phyloP scores from a whole-genome alignment of 2,888 invertebrate species.

The Steromphala cineraria region DNA sequence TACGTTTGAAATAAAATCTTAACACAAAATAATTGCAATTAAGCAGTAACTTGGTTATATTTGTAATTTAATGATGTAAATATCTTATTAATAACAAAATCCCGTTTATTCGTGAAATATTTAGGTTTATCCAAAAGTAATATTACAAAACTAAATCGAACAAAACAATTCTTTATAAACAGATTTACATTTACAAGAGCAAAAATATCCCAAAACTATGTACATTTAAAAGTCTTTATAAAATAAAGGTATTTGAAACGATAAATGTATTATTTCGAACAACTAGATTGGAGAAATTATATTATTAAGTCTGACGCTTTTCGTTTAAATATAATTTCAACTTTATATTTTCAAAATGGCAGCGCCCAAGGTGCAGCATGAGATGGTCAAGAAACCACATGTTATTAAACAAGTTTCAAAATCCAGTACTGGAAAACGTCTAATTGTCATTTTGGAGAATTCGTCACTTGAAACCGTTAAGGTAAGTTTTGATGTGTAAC shows the following conservation, averaged over 20 bases:
- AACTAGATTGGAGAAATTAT: not conserved
- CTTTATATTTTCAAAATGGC: constrained; percentile 35
- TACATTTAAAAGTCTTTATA: no score
- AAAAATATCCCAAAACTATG: no score
- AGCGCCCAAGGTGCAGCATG: constrained; percentile 24
- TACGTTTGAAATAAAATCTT: not conserved
- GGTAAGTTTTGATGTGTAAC: constrained; percentile 77
- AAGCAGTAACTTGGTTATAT: no score
- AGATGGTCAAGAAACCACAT: constrained; percentile 28
- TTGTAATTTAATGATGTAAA: no score
- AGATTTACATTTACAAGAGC: no score
- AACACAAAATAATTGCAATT: no score
- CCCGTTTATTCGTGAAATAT: no score
- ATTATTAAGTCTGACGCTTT: not conserved
- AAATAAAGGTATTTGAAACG: not conserved
- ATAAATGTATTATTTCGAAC: not conserved
- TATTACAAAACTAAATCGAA: no score
- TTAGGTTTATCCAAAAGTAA: no score
- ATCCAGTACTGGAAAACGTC: constrained; percentile 89
- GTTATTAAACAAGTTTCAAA: constrained; percentile 81
- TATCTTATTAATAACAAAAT: no score
- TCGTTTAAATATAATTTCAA: not conserved
- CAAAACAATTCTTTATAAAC: no score
- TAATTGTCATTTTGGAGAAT: constrained; percentile 93
- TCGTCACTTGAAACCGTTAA: constrained; percentile 97